phyloP scores from a whole-genome alignment of 2,888 invertebrate species.

The Oasisia sp. region DNA sequence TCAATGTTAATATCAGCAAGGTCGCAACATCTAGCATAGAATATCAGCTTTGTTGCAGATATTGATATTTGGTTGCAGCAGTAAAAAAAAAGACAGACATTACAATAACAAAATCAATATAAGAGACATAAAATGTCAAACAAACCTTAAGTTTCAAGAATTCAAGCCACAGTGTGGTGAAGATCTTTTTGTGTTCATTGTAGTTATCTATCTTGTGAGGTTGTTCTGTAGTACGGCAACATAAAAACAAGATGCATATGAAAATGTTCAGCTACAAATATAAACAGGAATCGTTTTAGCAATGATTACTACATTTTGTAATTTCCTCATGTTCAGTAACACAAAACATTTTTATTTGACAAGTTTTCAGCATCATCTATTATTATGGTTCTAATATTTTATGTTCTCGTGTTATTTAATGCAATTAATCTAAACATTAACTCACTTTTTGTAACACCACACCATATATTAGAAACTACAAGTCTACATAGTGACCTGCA shows the following conservation, averaged over 20 bases:
- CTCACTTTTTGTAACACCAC: neutral
- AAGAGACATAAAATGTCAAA: conserved; percentile 19
- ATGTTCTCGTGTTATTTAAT: neutral
- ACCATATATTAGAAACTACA: neutral
- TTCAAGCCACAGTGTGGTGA: conserved; percentile 55
- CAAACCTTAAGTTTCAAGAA: conserved; percentile 56
- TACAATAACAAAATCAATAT: neutral
- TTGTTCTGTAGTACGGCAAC: neutral
- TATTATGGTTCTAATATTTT: neutral
- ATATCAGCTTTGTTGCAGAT: neutral
- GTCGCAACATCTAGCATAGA: neutral
- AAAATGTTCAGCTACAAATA: neutral
- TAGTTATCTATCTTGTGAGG: conserved; percentile 33
- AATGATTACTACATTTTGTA: neutral
- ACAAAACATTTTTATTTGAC: neutral
- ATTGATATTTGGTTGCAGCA: neutral
- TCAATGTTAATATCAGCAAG: too few species aligned
- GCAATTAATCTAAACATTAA: neutral
- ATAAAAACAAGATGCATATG: neutral
- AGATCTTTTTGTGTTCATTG: conserved; percentile 70
- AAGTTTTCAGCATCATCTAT: neutral
- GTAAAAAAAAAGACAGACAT: neutral
- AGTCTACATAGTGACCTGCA: neutral
- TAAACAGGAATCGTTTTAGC: neutral
- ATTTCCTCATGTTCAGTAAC: neutral